phyloP scores from a whole-genome alignment of 1,140 invertebrate genomes.

The Aricia agestis region DNA sequence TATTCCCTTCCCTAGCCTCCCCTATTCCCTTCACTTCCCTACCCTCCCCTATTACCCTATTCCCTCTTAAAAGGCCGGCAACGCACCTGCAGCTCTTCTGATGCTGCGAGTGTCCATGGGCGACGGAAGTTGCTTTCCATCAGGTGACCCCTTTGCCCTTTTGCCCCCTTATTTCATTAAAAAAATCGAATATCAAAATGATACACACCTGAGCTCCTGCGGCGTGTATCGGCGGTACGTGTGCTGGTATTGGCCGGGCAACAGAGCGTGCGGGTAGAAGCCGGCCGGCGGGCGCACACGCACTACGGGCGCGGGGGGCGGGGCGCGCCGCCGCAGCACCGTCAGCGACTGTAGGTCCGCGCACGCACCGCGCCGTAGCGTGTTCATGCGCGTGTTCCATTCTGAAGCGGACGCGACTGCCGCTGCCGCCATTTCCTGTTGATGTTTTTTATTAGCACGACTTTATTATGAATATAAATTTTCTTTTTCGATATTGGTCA shows the following conservation, averaged over 20 bases:
- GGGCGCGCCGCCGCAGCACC: conserved; percentile 81
- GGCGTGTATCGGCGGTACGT: conserved; percentile 83
- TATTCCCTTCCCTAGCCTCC: no score
- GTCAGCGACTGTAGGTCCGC: conserved; percentile 87
- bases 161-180: no score
- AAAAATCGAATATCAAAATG: background rate
- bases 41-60: no score
- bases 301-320: conserved; percentile 34
- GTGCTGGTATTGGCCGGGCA: conserved; percentile 96
- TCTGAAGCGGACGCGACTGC: conserved; percentile 90
- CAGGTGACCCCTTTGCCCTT: no score
- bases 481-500: no score
- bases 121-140: no score
- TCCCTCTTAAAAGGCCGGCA: no score
- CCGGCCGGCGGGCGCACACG: conserved; percentile 82
- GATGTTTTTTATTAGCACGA: background rate
- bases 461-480: no score
- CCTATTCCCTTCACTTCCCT: no score
- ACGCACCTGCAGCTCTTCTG: no score
- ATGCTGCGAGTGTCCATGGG: no score
- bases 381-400: conserved; percentile 93
- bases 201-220: conserved; percentile 79
- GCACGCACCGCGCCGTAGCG: conserved; percentile 76
- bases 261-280: conserved; percentile 91
- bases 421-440: conserved; percentile 86